Percentiles rank a stretch among this genome's conserved stretches.
These are phyloP conservation scores for Ramazzottius varieornatus DNA, from an alignment of 2,888 invertebrate species.

Conservation along the genomic window DNA sequence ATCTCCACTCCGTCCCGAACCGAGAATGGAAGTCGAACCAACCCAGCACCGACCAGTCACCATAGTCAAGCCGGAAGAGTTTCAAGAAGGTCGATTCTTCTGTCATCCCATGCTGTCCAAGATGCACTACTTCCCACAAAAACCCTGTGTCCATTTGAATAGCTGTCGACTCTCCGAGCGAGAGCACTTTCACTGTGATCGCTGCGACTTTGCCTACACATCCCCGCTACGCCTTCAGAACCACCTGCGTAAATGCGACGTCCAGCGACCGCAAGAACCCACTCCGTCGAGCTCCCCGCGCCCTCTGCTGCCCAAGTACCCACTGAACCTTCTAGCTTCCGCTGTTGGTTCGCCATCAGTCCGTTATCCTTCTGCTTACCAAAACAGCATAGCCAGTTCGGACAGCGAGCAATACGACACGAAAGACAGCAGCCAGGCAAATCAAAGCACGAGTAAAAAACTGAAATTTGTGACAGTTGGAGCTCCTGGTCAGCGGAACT, in stretches of 20 bases:
- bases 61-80: not conserved
- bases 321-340: too few relatives aligned
- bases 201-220: constrained; percentile 50
- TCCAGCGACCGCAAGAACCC: too few relatives aligned
- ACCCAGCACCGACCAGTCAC: constrained; percentile 4
- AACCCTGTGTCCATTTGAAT: not conserved
- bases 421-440: too few relatives aligned
- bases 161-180: constrained; percentile 45
- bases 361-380: too few relatives aligned
- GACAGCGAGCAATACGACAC: too few relatives aligned
- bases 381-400: too few relatives aligned
- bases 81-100: constrained; percentile 4
- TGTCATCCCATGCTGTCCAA: constrained; percentile 4
- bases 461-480: too few relatives aligned
- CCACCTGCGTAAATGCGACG: constrained; percentile 34
- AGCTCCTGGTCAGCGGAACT: too few relatives aligned
- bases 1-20: constrained; percentile 4
- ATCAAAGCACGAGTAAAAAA: too few relatives aligned
- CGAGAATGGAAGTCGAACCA: not conserved
- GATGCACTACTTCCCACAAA: not conserved
- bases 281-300: too few relatives aligned
- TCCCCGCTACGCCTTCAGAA: constrained; percentile 38
- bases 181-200: constrained; percentile 49
- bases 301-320: too few relatives aligned
- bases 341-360: too few relatives aligned